Evolutionary conservation across 2,888 invertebrate species (phyloP).

Genomic region (Liopterus haemorrhoidalis): DNA sequence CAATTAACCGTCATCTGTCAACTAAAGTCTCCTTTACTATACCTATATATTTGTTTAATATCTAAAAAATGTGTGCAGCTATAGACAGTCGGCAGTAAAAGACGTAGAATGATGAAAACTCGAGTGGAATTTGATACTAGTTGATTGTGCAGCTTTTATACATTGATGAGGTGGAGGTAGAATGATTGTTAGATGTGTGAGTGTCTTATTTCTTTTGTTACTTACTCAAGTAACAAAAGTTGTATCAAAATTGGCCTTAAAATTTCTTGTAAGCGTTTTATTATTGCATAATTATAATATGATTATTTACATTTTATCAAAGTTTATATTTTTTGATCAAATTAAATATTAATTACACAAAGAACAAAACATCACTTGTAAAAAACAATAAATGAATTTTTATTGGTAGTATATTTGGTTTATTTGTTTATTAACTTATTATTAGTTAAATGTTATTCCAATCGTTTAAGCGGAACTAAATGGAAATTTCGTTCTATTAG

Average conservation of each 20-base stretch:
- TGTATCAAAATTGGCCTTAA: conserved; percentile 40
- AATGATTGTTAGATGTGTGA: conserved; percentile 32
- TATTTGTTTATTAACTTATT: conserved; percentile 12
- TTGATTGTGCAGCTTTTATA: conserved; percentile 28
- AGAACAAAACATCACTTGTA: conserved; percentile 37
- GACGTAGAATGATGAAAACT: neutral
- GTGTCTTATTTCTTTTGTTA: conserved; percentile 12
- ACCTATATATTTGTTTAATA: no score
- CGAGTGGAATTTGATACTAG: conserved; percentile 1
- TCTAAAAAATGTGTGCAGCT: no score
- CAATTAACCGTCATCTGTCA: no score
- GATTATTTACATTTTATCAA: conserved; percentile 42
- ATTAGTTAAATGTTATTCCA: no score
- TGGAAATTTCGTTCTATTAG: no score
- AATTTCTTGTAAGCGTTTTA: conserved; percentile 41
- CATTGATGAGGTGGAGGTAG: conserved; percentile 29
- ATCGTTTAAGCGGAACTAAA: no score
- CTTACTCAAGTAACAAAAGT: conserved; percentile 25
- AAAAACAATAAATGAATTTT: conserved; percentile 37
- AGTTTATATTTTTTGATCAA: conserved; percentile 40
- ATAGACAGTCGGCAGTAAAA: no score
- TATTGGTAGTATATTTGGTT: conserved; percentile 29
- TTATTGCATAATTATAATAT: conserved; percentile 37
- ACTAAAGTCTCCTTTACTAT: no score
- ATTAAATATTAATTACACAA: conserved; percentile 16